These are phyloP conservation scores for Cabera pusaria DNA, from an alignment of 2,888 invertebrate genomes.

Conservation along the genomic window DNA sequence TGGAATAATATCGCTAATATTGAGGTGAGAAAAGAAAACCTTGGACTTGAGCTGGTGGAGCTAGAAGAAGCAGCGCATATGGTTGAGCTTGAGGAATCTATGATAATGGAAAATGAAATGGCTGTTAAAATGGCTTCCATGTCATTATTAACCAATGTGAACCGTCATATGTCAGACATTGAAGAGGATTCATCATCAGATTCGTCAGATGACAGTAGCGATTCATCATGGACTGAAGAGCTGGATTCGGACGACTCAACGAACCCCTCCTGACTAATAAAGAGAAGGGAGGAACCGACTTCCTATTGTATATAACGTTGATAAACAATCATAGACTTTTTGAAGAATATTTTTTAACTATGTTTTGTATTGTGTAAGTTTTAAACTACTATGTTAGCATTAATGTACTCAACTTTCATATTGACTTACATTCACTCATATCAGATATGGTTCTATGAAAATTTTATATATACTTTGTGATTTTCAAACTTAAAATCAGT, in stretches of 20 bases:
- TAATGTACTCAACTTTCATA: no score
- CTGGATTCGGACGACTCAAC: conserved; percentile 66
- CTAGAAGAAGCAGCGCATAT: conserved; percentile 68
- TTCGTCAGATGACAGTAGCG: conserved; percentile 39
- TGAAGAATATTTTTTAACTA: no score
- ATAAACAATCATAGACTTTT: no score
- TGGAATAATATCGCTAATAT: conserved; percentile 73
- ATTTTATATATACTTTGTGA: no score
- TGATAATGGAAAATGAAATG: conserved; percentile 67
- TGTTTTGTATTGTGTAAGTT: no score
- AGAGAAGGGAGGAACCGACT: neutral
- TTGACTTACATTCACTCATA: no score
- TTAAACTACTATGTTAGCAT: no score
- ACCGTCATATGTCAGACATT: conserved; percentile 31
- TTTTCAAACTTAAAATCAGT: no score
- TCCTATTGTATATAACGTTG: conserved; percentile 5
- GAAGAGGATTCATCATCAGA: conserved; percentile 35
- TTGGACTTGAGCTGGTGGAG: conserved; percentile 65
- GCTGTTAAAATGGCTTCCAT: conserved; percentile 71
- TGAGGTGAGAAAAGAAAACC: conserved; percentile 59
- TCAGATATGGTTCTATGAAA: no score
- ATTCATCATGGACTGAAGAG: conserved; percentile 50
- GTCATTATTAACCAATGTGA: conserved; percentile 59
- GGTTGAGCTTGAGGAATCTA: conserved; percentile 66
- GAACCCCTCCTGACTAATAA: conserved; percentile 37